Conservation (phyloP, 2,797 vertebrate species). For the Catharus ustulatus region DNA sequence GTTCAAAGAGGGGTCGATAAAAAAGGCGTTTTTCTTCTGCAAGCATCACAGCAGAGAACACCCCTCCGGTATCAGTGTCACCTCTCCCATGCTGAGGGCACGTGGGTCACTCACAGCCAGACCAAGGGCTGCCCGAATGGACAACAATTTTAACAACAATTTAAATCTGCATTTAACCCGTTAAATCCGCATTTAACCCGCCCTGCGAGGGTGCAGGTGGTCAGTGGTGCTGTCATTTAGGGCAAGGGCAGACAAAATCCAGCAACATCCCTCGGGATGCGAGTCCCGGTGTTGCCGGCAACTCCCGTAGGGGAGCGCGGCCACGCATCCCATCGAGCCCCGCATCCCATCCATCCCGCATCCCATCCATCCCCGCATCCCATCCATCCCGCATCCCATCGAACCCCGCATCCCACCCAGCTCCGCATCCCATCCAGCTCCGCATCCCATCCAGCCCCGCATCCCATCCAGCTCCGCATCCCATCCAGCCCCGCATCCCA, state of each 20-base stretch:
- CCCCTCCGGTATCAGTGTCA: neutral
- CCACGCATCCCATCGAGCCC: neutral
- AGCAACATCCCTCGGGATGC: neutral
- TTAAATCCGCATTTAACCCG: neutral
- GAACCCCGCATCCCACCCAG: accelerated
- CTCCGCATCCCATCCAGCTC: neutral
- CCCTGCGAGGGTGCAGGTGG: neutral
- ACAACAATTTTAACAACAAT: too few relatives aligned
- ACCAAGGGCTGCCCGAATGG: neutral
- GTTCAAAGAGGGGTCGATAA: neutral
- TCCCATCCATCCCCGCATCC: neutral
- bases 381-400: accelerated
- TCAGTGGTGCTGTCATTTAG: neutral
- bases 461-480: neutral
- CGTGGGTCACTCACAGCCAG: neutral
- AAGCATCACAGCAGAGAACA: neutral
- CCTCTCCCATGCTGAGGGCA: neutral
- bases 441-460: accelerated
- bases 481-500: accelerated
- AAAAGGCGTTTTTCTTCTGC: neutral
- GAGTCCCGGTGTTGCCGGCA: neutral
- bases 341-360: accelerated
- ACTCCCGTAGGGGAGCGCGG: neutral
- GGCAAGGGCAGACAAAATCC: neutral
- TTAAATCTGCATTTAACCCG: neutral